phyloP scores from a whole-genome alignment of 2,888 invertebrate species.

The Teinopalpus imperialis region DNA sequence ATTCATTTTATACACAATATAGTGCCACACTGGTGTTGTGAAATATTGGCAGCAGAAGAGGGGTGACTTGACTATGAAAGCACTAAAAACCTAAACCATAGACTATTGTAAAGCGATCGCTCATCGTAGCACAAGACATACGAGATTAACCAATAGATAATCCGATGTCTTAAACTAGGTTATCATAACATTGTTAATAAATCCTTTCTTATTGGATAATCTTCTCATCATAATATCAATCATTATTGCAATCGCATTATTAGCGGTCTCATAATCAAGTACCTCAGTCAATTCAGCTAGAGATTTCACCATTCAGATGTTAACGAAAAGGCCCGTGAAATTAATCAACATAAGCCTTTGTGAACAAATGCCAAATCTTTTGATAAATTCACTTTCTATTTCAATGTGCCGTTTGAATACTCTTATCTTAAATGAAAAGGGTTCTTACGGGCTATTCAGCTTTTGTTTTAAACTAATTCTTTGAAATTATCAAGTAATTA shows the following conservation, averaged over 20 bases:
- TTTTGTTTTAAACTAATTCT: slow-evolving; percentile 52
- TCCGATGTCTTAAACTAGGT: too few species aligned
- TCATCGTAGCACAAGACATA: too few species aligned
- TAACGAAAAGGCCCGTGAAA: slow-evolving; percentile 62
- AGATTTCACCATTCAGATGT: slow-evolving; percentile 53
- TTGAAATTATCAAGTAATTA: too few species aligned
- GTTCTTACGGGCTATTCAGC: slow-evolving; percentile 48
- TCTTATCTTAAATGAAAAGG: slow-evolving; percentile 53
- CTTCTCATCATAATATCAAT: slow-evolving; percentile 1
- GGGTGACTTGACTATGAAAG: too few species aligned
- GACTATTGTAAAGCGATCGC: too few species aligned
- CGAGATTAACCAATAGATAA: too few species aligned
- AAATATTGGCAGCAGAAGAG: too few species aligned
- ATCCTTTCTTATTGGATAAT: too few species aligned
- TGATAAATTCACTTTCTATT: slow-evolving; percentile 55
- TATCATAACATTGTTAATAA: too few species aligned
- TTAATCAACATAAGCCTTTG: slow-evolving; percentile 72
- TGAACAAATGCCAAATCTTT: slow-evolving; percentile 49
- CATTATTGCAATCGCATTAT: slow-evolving; percentile 49
- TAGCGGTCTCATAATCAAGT: slow-evolving; percentile 40
- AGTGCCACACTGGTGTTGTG: too few species aligned
- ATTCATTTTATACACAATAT: too few species aligned
- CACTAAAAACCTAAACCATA: too few species aligned
- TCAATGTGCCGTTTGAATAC: slow-evolving; percentile 40
- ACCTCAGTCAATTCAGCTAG: slow-evolving; percentile 48